These are phyloP conservation scores for Danio tinwini DNA, from an alignment of 2,797 vertebrate species.

Conservation along the genomic window DNA sequence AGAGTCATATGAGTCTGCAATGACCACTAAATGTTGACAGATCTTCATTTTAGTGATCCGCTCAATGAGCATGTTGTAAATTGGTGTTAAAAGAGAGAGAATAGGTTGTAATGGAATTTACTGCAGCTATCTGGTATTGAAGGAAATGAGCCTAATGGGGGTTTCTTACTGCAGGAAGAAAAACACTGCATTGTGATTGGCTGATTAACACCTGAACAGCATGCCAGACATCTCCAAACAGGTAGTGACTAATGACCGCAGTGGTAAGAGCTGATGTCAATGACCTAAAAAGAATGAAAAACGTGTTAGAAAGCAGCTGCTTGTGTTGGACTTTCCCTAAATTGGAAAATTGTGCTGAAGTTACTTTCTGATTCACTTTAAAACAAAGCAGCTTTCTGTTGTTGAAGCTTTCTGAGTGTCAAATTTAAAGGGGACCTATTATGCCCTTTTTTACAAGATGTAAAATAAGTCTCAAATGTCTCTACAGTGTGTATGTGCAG, in stretches of 20 bases:
- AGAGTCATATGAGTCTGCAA: background rate
- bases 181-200: conserved; percentile 41
- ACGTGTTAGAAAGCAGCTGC: background rate
- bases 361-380: too few relatives aligned
- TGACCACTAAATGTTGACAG: background rate
- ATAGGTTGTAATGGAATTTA: background rate
- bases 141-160: conserved; percentile 40
- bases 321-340: background rate
- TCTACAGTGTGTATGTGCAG: too few relatives aligned
- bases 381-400: too few relatives aligned
- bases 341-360: background rate
- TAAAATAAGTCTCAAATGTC: too few relatives aligned
- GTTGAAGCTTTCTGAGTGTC: too few relatives aligned
- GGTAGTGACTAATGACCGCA: conserved; percentile 38
- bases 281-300: background rate
- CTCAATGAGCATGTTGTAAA: background rate
- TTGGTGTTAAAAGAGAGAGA: background rate
- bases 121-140: conserved; percentile 16
- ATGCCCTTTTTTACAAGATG: too few relatives aligned
- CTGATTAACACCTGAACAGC: conserved; percentile 34
- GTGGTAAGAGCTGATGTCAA: conserved; percentile 9
- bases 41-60: background rate
- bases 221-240: conserved; percentile 37
- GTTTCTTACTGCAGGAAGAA: conserved; percentile 40
- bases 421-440: too few relatives aligned